Evolutionary conservation across 2,113 vertebrate genomes (phyloP).

Genomic region (Lucifuga dentata): DNA sequence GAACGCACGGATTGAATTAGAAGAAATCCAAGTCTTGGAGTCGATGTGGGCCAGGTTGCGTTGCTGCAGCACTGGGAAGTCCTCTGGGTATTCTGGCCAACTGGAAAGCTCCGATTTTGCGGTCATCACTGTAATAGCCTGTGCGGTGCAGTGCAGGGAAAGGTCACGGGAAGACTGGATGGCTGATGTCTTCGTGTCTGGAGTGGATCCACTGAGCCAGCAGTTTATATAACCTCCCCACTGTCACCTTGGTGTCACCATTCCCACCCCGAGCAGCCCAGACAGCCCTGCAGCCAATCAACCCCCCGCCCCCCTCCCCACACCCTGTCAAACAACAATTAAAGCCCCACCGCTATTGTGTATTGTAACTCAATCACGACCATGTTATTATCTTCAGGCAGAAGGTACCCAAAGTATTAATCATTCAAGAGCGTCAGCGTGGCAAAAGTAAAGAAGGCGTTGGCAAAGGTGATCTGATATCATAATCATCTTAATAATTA

Average conservation of each 20-base stretch:
- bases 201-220: slow-evolving; percentile 32
- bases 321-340: slow-evolving; percentile 72
- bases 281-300: slow-evolving; percentile 69
- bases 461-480: background rate
- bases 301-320: slow-evolving; percentile 43
- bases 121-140: slow-evolving; percentile 53
- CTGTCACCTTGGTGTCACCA: slow-evolving; percentile 68
- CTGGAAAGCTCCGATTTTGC: slow-evolving; percentile 61
- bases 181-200: slow-evolving; percentile 45
- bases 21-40: slow-evolving; percentile 77
- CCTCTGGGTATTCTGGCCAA: slow-evolving; percentile 77
- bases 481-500: background rate
- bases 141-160: slow-evolving; percentile 20
- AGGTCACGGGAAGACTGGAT: slow-evolving; percentile 37
- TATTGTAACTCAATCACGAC: slow-evolving; percentile 78
- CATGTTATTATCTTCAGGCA: slow-evolving; percentile 57
- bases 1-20: slow-evolving; percentile 55
- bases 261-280: slow-evolving; percentile 49
- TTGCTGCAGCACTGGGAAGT: slow-evolving; percentile 60
- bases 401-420: slow-evolving; percentile 52
- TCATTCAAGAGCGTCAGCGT: slow-evolving; percentile 62
- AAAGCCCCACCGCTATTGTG: slow-evolving; percentile 71
- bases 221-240: slow-evolving; percentile 67
- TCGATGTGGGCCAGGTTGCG: slow-evolving; percentile 66
- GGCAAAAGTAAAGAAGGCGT: slow-evolving; percentile 21